Evolutionary conservation across 1,140 invertebrate species (phyloP), one percentile per base, ranked within the genome.

Genomic region (Ptiloglossa arizonensis): DNA sequence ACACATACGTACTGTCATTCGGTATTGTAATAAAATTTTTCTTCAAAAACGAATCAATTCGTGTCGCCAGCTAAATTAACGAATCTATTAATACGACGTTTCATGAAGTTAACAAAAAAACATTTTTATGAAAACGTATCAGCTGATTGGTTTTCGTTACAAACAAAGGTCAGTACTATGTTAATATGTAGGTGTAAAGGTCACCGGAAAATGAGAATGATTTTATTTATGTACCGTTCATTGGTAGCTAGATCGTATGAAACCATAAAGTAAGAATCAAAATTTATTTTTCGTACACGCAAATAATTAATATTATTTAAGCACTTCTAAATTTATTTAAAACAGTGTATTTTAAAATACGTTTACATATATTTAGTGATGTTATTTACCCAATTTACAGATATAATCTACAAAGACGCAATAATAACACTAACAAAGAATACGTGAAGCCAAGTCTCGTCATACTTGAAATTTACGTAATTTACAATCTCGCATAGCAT

Each of bases 141-240:
- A 68, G 46, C 52, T 48, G 64, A 48, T 48, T 56, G 17, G 17
- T 69, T 60, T 62, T 52, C 32, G 32, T 60, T 32, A 15, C 32
- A 48, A 54, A 1, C 73, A 76, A 62, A 76, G 74, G 64, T 76
- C 44, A 44, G 13, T 24, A 60, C 46, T 62, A 46, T 44, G 41
- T 76, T 75, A 57, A 75, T 75, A n/a, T n/a, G n/a, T n/a, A 46
- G 13, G 22, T 59, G 24, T 69, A 68, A 76, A 76, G 73, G 52
- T 76, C 64, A 48, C 6, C 24, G 22, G 1, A 5, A 9, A 52
- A 5, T 17, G 27, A 44, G 32, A 46, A 17, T 38, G 11, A 11
- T 38, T 46, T 57, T 15, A 50, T 72, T 57, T 24, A n/a, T 50
- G 17, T 50, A 66, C 24, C 41, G 13, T 44, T 22, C 17, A 35